Percentiles rank a stretch among this genome's conserved stretches.
Evolutionary conservation across 1,140 invertebrate species (phyloP).

Genomic region (Sarcophaga peregrina): DNA sequence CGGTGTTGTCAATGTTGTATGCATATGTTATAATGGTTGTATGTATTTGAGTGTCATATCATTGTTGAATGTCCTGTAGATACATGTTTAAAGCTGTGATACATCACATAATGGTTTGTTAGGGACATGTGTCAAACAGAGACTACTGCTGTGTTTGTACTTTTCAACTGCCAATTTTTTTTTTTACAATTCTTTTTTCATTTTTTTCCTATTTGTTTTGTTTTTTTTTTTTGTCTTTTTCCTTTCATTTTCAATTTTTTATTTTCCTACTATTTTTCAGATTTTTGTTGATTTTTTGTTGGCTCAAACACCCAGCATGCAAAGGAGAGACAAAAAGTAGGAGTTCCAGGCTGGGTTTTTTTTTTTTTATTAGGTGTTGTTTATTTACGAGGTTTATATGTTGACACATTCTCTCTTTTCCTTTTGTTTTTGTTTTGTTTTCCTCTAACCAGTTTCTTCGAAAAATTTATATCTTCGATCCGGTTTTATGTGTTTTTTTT

Average conservation of each 20-base stretch:
- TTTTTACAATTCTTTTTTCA: neutral
- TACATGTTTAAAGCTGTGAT: slow-evolving; percentile 38
- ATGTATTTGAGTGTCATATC: neutral
- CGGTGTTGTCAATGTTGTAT: neutral
- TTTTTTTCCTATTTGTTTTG: neutral
- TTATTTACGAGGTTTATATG: slow-evolving; percentile 15
- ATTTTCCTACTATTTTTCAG: too few relatives aligned
- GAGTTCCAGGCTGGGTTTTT: neutral
- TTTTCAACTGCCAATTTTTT: neutral
- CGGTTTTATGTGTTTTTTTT: too few relatives aligned
- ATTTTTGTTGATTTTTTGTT: neutral
- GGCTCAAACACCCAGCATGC: neutral
- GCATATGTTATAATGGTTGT: neutral
- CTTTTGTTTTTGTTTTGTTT: too few relatives aligned
- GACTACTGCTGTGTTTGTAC: slow-evolving; percentile 32
- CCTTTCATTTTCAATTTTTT: too few relatives aligned
- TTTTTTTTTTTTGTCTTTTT: too few relatives aligned
- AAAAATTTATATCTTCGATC: too few relatives aligned
- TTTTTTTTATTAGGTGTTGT: slow-evolving; percentile 4
- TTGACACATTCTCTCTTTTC: neutral
- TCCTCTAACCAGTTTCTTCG: too few relatives aligned
- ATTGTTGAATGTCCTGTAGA: slow-evolving; percentile 32
- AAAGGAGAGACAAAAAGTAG: neutral
- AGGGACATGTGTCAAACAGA: slow-evolving; percentile 31
- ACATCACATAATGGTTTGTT: slow-evolving; percentile 39